phyloP scores from a whole-genome alignment of 2,888 invertebrate genomes.

The Scaptomyza caliginosa region DNA sequence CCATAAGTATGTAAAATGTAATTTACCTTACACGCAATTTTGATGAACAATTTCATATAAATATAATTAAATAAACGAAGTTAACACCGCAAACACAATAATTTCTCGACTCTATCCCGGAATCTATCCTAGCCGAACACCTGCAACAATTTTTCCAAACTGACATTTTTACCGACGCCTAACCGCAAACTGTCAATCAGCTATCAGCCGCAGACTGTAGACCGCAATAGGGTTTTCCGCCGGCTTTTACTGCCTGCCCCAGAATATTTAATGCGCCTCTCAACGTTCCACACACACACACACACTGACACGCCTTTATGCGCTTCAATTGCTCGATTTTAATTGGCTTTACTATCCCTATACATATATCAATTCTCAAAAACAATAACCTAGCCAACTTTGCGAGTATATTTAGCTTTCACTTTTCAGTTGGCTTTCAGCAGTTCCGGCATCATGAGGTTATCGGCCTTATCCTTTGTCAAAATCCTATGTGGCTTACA shows the following conservation, averaged over 20 bases:
- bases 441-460: conserved; percentile 59
- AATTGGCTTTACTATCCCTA: conserved; percentile 49
- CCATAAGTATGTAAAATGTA: conserved; percentile 71
- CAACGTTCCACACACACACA: conserved; percentile 21
- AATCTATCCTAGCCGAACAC: conserved; percentile 43
- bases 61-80: conserved; percentile 73
- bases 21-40: conserved; percentile 72
- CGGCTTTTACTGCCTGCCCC: conserved; percentile 13
- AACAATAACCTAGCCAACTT: conserved; percentile 40
- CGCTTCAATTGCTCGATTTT: conserved; percentile 44
- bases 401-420: conserved; percentile 18
- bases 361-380: conserved; percentile 16
- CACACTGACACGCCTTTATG: no score
- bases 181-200: conserved; percentile 81
- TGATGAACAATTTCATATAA: conserved; percentile 66
- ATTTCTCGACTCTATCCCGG: conserved; percentile 9
- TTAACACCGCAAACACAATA: conserved; percentile 65
- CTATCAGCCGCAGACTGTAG: background rate
- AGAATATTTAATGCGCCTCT: conserved; percentile 67
- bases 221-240: conserved; percentile 12
- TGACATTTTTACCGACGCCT: conserved; percentile 48
- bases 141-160: conserved; percentile 52
- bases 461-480: conserved; percentile 18
- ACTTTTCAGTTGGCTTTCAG: conserved; percentile 58
- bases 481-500: conserved; percentile 86